A percentile compares a stretch with the other conserved stretches of the same genome.
Evolutionary conservation across 1,140 invertebrate species (phyloP).

Genomic region (Cephus cinctus): DNA sequence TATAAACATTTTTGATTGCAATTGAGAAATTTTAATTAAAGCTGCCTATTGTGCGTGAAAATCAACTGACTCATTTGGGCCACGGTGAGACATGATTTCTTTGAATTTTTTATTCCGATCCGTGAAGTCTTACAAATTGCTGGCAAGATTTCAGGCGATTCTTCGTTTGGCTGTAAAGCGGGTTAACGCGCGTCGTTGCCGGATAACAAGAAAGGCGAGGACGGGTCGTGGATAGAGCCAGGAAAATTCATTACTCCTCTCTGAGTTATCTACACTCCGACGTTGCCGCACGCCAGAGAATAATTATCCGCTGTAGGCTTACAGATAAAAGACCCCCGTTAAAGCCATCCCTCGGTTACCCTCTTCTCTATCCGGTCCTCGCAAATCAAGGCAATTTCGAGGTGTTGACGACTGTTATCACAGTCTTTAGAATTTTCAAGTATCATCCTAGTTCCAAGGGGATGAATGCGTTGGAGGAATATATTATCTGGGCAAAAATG

Average conservation of each 20-base stretch:
- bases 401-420: slow-evolving; percentile 39
- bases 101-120: no score
- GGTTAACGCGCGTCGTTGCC: slow-evolving; percentile 27
- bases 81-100: no score
- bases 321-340: slow-evolving; percentile 46
- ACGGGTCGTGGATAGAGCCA: slow-evolving; percentile 23
- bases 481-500: no score
- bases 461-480: no score
- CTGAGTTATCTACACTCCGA: slow-evolving; percentile 37
- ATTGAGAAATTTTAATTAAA: no score
- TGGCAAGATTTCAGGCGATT: slow-evolving; percentile 35
- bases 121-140: no score
- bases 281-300: slow-evolving; percentile 37
- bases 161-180: slow-evolving; percentile 27
- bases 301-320: slow-evolving; percentile 48
- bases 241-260: slow-evolving; percentile 43
- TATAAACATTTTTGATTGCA: no score
- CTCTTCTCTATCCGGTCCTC: slow-evolving; percentile 20
- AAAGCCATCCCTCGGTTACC: slow-evolving; percentile 24
- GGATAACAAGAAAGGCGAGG: no score
- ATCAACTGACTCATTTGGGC: no score
- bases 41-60: no score
- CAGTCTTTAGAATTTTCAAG: slow-evolving; percentile 1
- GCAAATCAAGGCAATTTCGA: slow-evolving; percentile 42
- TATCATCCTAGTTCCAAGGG: neutral